Base-by-base conservation (phyloP, 1,140 invertebrate species). In the Belonocnema kinseyi region DNA sequence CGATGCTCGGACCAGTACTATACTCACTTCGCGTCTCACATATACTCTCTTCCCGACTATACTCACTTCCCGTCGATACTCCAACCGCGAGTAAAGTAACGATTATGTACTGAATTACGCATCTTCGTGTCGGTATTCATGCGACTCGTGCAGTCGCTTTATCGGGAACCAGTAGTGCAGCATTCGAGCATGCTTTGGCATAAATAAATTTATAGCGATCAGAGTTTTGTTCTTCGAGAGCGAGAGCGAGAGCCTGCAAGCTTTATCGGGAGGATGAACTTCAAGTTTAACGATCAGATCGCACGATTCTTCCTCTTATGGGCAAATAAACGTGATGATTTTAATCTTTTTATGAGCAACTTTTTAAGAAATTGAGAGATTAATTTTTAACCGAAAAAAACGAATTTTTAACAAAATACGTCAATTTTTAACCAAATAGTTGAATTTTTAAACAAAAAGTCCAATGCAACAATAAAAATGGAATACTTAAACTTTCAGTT, bases 81-180 rank as follows among this genome's bases (percentile, higher is more conserved):
- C 75, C 21, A 26, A 50, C 61, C n/a, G 33, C 52, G 51, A 76
- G 11, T 71, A 16, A 75, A 74, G 53, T 61, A 61, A 66, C 74
- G 50, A 75, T 75, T 75, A 58, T 61, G 50, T 76, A 70, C 51
- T 71, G 75, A 76, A 76, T 76, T 52, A 58, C 73, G 74, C 54
- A 61, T 75, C 74, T 14, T 66, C 26, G 74, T 21, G 21, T 16
- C 16, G 54, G 33, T 56, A 74, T 58, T 74, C 73, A 50, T 33
- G 50, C 53, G 52, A 61, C 12, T 54, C 73, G 50, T 74, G 51
- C 52, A 56, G 58, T 61, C 58, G 58, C 21, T 40, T 61, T 26
- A 61, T 61, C 19, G 58, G 21, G 26, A 66, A 46, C 40, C 40
- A 46, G 40, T 46, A 46, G 40, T 46, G 26, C 61, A 66, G n/a